These are phyloP conservation scores for Pachyramphus minor DNA, from an alignment of 2,113 vertebrate species.

Conservation along the genomic window DNA sequence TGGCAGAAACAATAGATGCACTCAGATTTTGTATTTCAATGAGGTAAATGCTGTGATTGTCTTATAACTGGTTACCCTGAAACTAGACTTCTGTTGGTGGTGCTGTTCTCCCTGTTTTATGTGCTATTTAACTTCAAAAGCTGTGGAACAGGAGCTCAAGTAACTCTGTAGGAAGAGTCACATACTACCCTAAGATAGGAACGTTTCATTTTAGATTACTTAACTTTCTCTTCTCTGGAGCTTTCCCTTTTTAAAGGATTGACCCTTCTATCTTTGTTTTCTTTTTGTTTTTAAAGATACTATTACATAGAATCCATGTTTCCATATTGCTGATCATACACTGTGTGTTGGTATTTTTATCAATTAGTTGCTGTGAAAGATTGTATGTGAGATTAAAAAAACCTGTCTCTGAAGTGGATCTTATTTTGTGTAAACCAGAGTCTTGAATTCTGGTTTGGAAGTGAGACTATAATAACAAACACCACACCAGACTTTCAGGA, in stretches of 20 bases:
- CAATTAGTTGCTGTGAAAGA: background rate
- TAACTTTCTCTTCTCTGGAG: background rate
- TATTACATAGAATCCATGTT: background rate
- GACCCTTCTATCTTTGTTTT: fast-evolving
- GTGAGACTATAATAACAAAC: background rate
- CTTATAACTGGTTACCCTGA: background rate
- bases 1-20: background rate
- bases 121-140: background rate
- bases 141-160: background rate
- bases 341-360: background rate
- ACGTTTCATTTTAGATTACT: background rate
- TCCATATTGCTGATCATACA: background rate
- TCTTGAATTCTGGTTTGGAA: slow-evolving; percentile 7
- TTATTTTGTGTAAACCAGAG: background rate
- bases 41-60: background rate
- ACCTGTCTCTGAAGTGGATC: background rate
- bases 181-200: background rate
- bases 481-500: background rate
- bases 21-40: background rate
- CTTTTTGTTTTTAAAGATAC: background rate
- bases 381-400: background rate
- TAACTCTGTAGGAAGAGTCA: background rate
- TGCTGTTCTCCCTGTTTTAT: slow-evolving; percentile 58
- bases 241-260: background rate
- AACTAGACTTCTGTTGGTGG: slow-evolving; percentile 55